A percentile compares a stretch with the other conserved stretches of the same genome.
Evolutionary conservation across 1,140 invertebrate species (phyloP).

Genomic region (Doryteuthis pealeii): DNA sequence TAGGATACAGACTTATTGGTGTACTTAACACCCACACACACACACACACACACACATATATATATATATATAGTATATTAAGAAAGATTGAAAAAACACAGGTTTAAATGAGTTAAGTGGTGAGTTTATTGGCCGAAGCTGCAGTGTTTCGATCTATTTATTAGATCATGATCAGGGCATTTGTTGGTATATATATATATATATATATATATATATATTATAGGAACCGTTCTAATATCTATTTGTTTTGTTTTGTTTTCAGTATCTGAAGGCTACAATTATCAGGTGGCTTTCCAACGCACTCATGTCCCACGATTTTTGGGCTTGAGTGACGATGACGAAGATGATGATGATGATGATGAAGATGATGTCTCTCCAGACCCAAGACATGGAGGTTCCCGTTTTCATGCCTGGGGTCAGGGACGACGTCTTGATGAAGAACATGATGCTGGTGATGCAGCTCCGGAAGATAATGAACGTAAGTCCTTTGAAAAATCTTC

Average conservation of each 20-base stretch:
- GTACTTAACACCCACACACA: too few species aligned
- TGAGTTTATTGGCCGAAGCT: too few species aligned
- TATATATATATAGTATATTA: too few species aligned
- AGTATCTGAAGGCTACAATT: background rate
- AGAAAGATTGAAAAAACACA: too few species aligned
- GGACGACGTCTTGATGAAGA: background rate
- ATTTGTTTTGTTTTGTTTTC: background rate
- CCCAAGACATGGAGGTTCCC: background rate
- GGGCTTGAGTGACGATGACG: background rate
- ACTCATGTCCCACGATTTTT: background rate
- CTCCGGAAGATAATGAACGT: background rate
- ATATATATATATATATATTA: background rate
- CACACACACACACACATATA: too few species aligned
- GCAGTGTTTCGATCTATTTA: too few species aligned
- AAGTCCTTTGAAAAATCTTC: too few species aligned
- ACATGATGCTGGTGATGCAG: background rate
- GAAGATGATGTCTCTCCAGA: background rate
- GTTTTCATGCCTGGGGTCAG: constrained; percentile 1
- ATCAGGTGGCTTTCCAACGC: background rate
- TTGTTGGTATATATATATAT: too few species aligned
- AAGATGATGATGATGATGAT: constrained; percentile 1
- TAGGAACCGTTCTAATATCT: background rate
- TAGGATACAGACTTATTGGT: too few species aligned
- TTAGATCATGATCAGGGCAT: too few species aligned
- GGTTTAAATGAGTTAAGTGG: too few species aligned